Evolutionary conservation across 37 sponge, comb jelly and placozoan species (phyloP).

Genomic region (Bolinopsis microptera): DNA sequence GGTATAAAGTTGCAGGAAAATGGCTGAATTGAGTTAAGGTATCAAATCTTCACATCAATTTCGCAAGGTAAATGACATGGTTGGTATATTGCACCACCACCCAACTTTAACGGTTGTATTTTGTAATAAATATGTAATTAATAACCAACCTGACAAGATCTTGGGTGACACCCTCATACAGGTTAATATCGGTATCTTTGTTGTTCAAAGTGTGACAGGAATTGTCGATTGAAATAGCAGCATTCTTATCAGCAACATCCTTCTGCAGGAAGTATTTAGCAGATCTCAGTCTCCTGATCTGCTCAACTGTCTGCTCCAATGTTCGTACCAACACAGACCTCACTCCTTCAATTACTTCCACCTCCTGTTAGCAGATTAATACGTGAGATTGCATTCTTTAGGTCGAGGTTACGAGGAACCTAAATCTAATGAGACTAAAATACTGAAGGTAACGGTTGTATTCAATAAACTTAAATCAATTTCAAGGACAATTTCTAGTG

Average conservation of each 20-base stretch:
- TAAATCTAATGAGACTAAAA: no score
- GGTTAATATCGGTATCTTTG: constrained; percentile 65
- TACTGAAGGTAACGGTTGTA: no score
- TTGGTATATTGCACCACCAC: no score
- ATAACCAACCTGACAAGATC: constrained; percentile 19
- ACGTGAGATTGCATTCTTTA: background rate
- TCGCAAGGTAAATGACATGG: no score
- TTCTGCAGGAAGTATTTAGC: constrained; percentile 90
- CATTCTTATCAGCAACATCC: constrained; percentile 84
- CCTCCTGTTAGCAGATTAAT: constrained; percentile 71
- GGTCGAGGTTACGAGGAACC: no score
- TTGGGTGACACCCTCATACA: constrained; percentile 49
- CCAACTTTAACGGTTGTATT: no score
- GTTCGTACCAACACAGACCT: constrained; percentile 81
- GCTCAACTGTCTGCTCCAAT: constrained; percentile 83
- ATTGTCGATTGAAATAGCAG: constrained; percentile 78
- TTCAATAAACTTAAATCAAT: no score
- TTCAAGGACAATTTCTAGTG: no score
- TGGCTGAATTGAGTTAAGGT: no score
- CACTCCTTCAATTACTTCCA: constrained; percentile 85
- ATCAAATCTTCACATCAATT: no score
- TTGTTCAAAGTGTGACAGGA: constrained; percentile 75
- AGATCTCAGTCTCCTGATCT: constrained; percentile 83
- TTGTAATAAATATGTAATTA: background rate
- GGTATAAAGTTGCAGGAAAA: no score